phyloP scores from a whole-genome alignment of 2,113 vertebrate species.

The Diglossa brunneiventris region DNA sequence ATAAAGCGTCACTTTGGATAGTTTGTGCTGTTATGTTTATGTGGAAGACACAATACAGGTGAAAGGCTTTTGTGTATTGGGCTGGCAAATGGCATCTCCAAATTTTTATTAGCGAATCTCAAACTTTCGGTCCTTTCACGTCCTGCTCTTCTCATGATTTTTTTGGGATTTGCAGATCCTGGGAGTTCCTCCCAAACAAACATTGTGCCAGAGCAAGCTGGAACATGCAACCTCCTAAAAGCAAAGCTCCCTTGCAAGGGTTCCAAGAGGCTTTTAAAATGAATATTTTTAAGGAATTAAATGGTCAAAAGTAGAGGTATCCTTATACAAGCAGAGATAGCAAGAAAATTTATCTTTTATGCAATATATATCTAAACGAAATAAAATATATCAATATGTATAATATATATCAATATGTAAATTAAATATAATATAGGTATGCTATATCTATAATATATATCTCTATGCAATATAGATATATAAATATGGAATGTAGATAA shows the following conservation, averaged over 20 bases:
- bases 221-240: background rate
- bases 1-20: rapidly evolving
- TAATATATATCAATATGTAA: too few relatives aligned
- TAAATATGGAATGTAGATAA: too few relatives aligned
- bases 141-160: background rate
- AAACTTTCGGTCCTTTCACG: background rate
- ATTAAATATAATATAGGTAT: background rate
- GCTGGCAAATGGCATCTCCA: background rate
- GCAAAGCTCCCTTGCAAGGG: background rate
- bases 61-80: background rate
- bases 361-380: background rate
- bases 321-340: background rate
- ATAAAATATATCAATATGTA: background rate
- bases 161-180: background rate
- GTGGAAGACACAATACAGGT: rapidly evolving
- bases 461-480: too few relatives aligned
- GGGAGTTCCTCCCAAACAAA: background rate
- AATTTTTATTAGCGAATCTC: rapidly evolving
- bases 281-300: background rate
- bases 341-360: background rate
- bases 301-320: background rate
- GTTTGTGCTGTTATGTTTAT: background rate
- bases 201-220: background rate
- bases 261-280: background rate
- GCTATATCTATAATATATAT: too few relatives aligned